A percentile compares a stretch with the other conserved stretches of the same genome.
Conservation (phyloP, 2,113 vertebrate genomes). For the Carassius carassius region DNA sequence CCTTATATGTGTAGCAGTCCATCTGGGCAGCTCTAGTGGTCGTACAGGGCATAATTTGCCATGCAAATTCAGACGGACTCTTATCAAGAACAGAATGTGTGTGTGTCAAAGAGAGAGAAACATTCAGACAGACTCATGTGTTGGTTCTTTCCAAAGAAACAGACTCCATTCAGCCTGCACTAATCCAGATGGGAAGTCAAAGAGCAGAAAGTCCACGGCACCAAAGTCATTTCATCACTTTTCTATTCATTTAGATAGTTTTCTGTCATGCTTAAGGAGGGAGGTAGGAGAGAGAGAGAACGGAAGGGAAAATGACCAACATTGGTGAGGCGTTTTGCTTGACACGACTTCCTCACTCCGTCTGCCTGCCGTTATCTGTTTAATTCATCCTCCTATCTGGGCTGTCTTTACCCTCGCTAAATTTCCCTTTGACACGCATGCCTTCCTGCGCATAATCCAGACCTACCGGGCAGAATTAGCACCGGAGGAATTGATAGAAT, state of each 20-base stretch:
- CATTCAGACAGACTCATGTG: conserved; percentile 72
- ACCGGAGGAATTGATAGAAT: conserved; percentile 65
- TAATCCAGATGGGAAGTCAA: conserved; percentile 87
- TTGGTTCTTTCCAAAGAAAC: conserved; percentile 81
- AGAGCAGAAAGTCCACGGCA: conserved; percentile 82
- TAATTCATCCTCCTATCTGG: conserved; percentile 84
- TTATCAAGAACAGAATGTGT: conserved; percentile 43
- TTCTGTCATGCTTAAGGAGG: conserved; percentile 48
- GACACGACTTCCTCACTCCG: conserved; percentile 73
- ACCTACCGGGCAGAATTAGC: conserved; percentile 80
- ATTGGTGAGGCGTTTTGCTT: conserved; percentile 77
- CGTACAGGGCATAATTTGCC: neutral
- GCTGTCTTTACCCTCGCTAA: conserved; percentile 81
- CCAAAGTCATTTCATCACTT: conserved; percentile 84
- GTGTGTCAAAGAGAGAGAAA: conserved; percentile 24
- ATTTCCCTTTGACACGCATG: conserved; percentile 86
- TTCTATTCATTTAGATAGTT: conserved; percentile 84
- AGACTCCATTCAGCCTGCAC: conserved; percentile 83
- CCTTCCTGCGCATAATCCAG: conserved; percentile 82
- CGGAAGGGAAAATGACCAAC: conserved; percentile 77
- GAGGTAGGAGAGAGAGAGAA: conserved; percentile 46
- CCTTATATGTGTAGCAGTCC: neutral
- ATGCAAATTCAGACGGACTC: conserved; percentile 49
- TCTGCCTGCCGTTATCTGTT: conserved; percentile 78
- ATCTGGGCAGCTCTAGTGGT: conserved; percentile 20